A percentile compares a stretch with the other conserved stretches of the same genome.
phyloP scores from a whole-genome alignment of 2,113 vertebrate species.

The Thamnaconus septentrionalis region DNA sequence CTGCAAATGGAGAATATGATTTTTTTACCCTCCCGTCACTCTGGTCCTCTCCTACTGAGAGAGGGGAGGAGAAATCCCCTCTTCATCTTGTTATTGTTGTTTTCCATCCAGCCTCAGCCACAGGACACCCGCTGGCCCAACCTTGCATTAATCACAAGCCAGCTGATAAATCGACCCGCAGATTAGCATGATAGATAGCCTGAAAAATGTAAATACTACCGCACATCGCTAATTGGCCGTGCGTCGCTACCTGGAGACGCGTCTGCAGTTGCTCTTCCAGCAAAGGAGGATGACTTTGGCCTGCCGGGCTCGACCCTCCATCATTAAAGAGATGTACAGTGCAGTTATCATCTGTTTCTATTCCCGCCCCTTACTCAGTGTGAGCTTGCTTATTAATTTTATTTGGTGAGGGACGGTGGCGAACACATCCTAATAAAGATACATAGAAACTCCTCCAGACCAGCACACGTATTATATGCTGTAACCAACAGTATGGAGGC shows the following conservation, averaged over 20 bases:
- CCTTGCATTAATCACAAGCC: conserved; percentile 90
- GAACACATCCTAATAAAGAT: neutral
- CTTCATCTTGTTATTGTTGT: conserved; percentile 39
- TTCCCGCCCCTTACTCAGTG: conserved; percentile 2
- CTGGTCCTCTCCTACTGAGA: conserved; percentile 73
- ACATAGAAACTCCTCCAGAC: conserved; percentile 6
- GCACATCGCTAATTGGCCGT: conserved; percentile 50
- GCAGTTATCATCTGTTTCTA: conserved; percentile 37
- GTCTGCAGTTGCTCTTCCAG: conserved; percentile 25
- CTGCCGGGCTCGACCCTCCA: conserved; percentile 20
- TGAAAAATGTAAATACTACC: conserved; percentile 93
- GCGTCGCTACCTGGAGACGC: conserved; percentile 44
- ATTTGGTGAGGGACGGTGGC: conserved; percentile 18
- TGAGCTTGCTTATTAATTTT: conserved; percentile 27
- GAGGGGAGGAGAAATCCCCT: conserved; percentile 25
- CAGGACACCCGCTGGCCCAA: conserved; percentile 41
- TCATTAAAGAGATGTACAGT: conserved; percentile 45
- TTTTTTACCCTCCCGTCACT: conserved; percentile 27
- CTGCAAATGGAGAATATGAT: conserved; percentile 34
- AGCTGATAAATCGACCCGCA: conserved; percentile 88
- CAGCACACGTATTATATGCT: conserved; percentile 26
- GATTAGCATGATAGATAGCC: conserved; percentile 90
- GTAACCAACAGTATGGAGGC: conserved; percentile 54
- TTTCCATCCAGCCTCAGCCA: conserved; percentile 74
- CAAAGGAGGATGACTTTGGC: conserved; percentile 25